Base-by-base conservation (phyloP, 2,797 vertebrate species). In the Ctenopoma multispine region DNA sequence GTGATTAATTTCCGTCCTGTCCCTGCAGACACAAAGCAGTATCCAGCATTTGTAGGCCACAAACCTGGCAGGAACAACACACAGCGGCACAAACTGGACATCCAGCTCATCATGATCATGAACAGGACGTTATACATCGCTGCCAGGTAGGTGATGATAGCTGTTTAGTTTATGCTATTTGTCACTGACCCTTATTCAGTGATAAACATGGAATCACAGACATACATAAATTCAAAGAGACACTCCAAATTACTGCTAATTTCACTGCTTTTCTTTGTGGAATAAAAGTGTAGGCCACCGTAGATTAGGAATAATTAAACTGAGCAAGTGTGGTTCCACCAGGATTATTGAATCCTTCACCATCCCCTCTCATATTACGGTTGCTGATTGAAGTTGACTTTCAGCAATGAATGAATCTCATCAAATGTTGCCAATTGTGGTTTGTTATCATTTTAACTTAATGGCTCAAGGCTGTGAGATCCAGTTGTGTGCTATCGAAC, bases 31-130 rank as follows among this genome's bases (percentile, higher is more conserved):
- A 99, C 97, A 83, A 99, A 96, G 94, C 97, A 99, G 92, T 99
- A 99, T 94, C 97, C 97, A 24, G 97, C 96, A 63, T 99, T 99
- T 79, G 96, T 99, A 90, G 98, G 98, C 88, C 98, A 99, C 95
- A 99, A 97, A 90, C 98, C 98, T 79, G 97, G 97, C 86, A 95
- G 96, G 86, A 99, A 98, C 94, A 96, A 92, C 94, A 98, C 97
- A 0, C 98, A 99, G 91, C 94, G 97, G 84, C 98, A 99, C 90
- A 96, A 93, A 89, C 92, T 99, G 95, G 98, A 99, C 91, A 97
- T 99, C 92, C 98, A 99, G 93, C 96, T 98, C 93, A 96, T 98
- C 80, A 81, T 96, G 93, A 93, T 96, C 92, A 97, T 99, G 96
- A 98, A 99, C 84, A 95, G 95, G 88, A 98, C 97, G 1, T 94